Evolutionary conservation across 2,113 vertebrate genomes (phyloP).

Genomic region (Laterallus jamaicensis): DNA sequence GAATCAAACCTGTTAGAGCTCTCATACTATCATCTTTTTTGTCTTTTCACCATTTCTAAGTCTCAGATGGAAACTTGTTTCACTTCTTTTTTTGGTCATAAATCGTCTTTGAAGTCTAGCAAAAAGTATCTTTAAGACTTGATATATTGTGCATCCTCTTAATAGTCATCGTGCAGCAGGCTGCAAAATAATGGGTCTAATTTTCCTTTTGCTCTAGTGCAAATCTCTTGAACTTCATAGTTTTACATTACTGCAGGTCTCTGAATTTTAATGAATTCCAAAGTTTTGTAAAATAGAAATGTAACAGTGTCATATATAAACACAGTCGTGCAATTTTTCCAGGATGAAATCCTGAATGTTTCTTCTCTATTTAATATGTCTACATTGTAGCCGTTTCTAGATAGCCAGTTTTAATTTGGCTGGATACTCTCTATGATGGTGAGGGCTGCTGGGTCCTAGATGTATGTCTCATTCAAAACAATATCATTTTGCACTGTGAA

Average conservation of each 20-base stretch:
- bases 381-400: not conserved
- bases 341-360: not conserved
- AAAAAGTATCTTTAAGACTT: not conserved
- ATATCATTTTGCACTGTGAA: not conserved
- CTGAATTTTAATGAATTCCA: not conserved
- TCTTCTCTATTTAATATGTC: not conserved
- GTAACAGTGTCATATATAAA: not conserved
- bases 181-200: not conserved
- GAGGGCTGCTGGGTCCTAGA: not conserved
- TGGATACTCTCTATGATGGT: not conserved
- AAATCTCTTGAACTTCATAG: not conserved
- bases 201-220: not conserved
- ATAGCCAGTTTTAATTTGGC: not conserved
- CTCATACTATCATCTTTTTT: not conserved
- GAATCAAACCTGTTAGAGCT: not conserved
- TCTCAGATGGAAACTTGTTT: not conserved
- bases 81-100: not conserved
- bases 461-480: not conserved
- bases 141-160: not conserved
- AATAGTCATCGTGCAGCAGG: not conserved
- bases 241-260: not conserved
- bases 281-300: not conserved
- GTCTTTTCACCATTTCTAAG: not conserved
- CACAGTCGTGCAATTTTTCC: not conserved
- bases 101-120: not conserved